These are phyloP conservation scores for Mystacides longicornis DNA, from an alignment of 2,888 invertebrate species.

Conservation along the genomic window DNA sequence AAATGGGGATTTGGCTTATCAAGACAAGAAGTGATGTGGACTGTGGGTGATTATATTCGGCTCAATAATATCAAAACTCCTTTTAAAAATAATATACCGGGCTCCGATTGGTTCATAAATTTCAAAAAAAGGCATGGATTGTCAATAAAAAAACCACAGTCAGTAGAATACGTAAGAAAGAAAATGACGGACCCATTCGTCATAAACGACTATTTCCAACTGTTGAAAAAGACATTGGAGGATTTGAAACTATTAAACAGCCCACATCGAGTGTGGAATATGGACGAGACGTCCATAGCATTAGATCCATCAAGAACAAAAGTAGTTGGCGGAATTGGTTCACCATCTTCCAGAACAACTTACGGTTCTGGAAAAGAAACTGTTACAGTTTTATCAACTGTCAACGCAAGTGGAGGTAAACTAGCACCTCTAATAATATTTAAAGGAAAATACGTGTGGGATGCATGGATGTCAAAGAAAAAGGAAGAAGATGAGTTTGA, in stretches of 20 bases:
- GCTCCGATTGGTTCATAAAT: slow-evolving; percentile 29
- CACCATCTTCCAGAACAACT: not conserved
- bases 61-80: no score
- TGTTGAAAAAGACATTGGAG: no score
- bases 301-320: not conserved
- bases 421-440: not conserved
- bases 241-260: not conserved
- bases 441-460: not conserved
- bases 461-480: not conserved
- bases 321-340: not conserved
- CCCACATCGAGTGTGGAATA: not conserved
- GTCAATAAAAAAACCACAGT: slow-evolving; percentile 17
- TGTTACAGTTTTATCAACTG: slow-evolving; percentile 1
- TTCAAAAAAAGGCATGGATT: slow-evolving; percentile 30
- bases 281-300: not conserved
- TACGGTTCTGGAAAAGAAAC: not conserved
- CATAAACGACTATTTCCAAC: no score
- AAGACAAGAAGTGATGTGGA: no score
- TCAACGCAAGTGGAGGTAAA: not conserved
- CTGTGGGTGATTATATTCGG: no score
- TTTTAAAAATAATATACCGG: no score
- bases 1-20: no score
- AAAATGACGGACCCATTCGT: no score
- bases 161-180: not conserved
- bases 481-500: not conserved